Base-by-base conservation (phyloP, 1,140 invertebrate species). In the Drosophila insularis region DNA sequence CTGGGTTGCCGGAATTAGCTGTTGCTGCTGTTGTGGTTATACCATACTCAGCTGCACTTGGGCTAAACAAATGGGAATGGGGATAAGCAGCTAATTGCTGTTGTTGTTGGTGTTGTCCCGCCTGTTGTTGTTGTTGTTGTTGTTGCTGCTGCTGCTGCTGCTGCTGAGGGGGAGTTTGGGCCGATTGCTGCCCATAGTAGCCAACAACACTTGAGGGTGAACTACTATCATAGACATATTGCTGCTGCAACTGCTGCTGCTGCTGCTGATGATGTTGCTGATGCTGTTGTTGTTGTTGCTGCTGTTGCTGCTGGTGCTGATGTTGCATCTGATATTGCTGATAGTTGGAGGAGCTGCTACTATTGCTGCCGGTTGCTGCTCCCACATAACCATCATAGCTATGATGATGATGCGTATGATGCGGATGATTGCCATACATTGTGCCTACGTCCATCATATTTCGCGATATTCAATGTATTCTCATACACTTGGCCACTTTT, bases 391-490 rank as follows among this genome's bases (percentile, higher is more conserved):
- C 91, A 61, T 90, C 91, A 81, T 91, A 92, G 79, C 89, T 91
- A 76, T 91, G 90, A 53, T 77, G 80, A 74, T 90, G 89, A 71
- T 91, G 43, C 43, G 43, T 50, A 11, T 50, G 89, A 87, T 92
- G 93, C 92, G 93, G 90, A 91, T 93, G 93, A 92, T 93, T 92
- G 81, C 94, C 94, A 93, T 95, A 95, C 95, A 95, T 95, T 92
- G 94, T 95, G 92, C 94, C 93, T 92, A 95, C 93, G 93, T 95
- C 94, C 94, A 95, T 95, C 94, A 94, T 95, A 84, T 92, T 92
- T 58, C 37, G 43, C 37, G 43, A 7, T n/a, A 7, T 62, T 66
- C 63, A 56, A 61, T 66, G 70, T 69, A 76, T 67, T 77, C 39
- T 19, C 35, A n/a, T 37, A 37, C 63, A 74, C 46, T 78, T 53